These are phyloP conservation scores for Isurus oxyrinchus DNA, from an alignment of 2,113 vertebrate genomes.

Conservation along the genomic window DNA sequence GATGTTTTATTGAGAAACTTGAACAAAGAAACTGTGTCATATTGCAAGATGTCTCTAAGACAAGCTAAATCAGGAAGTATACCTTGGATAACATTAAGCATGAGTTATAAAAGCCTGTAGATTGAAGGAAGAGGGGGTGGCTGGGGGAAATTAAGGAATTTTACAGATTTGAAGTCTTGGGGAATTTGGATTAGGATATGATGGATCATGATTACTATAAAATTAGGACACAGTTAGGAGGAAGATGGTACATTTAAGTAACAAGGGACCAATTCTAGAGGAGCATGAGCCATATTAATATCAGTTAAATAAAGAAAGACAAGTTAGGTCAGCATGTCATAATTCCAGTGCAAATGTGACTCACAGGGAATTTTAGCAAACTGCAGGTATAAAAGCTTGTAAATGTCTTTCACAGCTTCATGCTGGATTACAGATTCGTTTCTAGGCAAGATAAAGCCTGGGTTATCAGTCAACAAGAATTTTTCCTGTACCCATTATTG, in stretches of 20 bases:
- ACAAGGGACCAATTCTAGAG: neutral
- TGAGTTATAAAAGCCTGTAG: neutral
- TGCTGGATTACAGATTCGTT: too few species aligned
- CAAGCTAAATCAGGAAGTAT: neutral
- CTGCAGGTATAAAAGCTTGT: neutral
- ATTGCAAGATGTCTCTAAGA: neutral
- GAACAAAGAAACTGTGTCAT: neutral
- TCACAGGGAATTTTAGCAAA: neutral
- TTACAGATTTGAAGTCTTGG: neutral
- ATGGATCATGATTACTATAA: neutral
- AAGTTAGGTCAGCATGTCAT: neutral
- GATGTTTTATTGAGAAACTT: neutral
- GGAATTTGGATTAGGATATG: neutral
- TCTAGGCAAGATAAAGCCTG: too few species aligned
- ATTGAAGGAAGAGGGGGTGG: neutral
- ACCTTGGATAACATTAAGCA: neutral
- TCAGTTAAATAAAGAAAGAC: neutral
- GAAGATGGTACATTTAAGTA: neutral
- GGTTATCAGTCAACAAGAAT: too few species aligned
- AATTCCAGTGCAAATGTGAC: neutral
- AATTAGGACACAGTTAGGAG: neutral
- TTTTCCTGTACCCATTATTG: too few species aligned
- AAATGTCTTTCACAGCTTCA: too few species aligned
- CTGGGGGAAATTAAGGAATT: neutral
- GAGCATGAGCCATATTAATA: neutral